Evolutionary conservation across 1,140 invertebrate species (phyloP).

Genomic region (Zaprionus inermis): DNA sequence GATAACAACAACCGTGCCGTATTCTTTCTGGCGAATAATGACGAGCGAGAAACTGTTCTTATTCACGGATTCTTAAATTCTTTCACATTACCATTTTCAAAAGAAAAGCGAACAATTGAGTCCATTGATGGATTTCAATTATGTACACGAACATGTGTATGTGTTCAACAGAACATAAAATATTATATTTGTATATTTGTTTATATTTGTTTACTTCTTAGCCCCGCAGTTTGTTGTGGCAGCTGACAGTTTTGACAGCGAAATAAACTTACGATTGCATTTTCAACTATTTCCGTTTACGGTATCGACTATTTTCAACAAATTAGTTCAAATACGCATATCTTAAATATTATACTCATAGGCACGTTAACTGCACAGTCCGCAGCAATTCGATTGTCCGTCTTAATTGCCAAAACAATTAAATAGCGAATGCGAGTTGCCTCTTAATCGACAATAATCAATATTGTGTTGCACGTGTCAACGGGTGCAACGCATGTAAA

Average conservation of each 20-base stretch:
- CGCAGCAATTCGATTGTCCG: conserved; percentile 8
- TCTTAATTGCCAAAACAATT: conserved; percentile 30
- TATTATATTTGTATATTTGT: neutral
- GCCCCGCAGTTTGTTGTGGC: neutral
- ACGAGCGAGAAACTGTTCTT: conserved; percentile 4
- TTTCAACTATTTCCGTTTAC: conserved; percentile 4
- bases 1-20: neutral
- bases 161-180: neutral
- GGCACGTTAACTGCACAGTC: conserved; percentile 11
- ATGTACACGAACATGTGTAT: conserved; percentile 7
- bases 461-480: conserved; percentile 23
- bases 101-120: neutral
- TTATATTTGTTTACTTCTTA: neutral
- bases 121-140: conserved; percentile 15
- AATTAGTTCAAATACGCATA: conserved; percentile 4
- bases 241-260: conserved; percentile 23
- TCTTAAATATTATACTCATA: conserved; percentile 1
- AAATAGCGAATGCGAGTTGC: conserved; percentile 20
- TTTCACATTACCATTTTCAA: conserved; percentile 9
- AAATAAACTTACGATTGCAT: conserved; percentile 3
- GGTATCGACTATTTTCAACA: neutral
- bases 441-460: conserved; percentile 7
- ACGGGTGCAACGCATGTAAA: neutral
- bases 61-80: neutral
- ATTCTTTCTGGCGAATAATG: conserved; percentile 3